These are phyloP conservation scores for Parasteatoda lunata DNA, from an alignment of 2,888 invertebrate species.

Conservation along the genomic window DNA sequence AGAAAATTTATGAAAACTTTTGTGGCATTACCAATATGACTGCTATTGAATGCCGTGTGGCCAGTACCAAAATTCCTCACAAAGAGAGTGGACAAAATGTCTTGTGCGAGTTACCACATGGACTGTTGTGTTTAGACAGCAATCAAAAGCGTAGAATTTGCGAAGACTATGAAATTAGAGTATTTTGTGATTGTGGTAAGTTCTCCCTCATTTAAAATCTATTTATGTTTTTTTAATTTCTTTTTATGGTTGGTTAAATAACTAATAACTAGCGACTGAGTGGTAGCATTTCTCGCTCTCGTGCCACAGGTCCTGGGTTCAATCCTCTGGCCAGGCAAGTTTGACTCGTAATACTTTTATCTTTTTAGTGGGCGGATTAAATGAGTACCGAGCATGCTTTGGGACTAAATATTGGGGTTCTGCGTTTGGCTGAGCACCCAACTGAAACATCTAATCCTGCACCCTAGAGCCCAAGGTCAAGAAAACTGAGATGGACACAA, in stretches of 20 bases:
- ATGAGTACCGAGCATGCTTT: no score
- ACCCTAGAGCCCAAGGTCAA: no score
- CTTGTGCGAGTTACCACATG: constrained; percentile 84
- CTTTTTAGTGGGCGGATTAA: no score
- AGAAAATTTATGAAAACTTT: constrained; percentile 73
- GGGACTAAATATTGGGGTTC: no score
- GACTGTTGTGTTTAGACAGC: constrained; percentile 80
- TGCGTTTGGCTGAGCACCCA: no score
- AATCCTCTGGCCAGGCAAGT: neutral
- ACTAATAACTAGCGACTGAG: neutral
- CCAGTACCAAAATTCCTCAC: constrained; percentile 79
- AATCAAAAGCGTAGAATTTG: constrained; percentile 76
- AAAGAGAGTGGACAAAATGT: constrained; percentile 84
- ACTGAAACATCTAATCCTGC: no score
- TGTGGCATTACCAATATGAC: constrained; percentile 81
- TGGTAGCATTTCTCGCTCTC: neutral
- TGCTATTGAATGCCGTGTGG: constrained; percentile 85
- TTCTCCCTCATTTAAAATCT: no score
- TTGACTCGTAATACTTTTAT: no score
- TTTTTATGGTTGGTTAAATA: no score
- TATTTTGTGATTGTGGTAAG: constrained; percentile 81
- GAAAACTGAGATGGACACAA: no score
- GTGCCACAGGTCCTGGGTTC: neutral
- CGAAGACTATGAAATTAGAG: constrained; percentile 88
- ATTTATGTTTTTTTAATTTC: no score